phyloP scores from a whole-genome alignment of 2,888 invertebrate genomes.

The Drosophila rubida region DNA sequence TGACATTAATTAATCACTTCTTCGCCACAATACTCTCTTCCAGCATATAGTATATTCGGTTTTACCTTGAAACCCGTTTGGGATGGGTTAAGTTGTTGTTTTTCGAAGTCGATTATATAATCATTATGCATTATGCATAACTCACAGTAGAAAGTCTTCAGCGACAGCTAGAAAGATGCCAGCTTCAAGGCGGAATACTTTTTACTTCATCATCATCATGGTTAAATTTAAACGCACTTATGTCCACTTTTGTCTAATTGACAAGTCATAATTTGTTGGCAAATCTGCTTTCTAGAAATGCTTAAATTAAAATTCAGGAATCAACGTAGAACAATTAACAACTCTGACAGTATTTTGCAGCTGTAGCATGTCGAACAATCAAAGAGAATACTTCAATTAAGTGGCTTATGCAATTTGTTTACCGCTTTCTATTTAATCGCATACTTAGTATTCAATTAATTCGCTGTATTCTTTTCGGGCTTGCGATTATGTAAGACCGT shows the following conservation, averaged over 20 bases:
- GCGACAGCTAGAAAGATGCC: background rate
- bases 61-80: conserved; percentile 37
- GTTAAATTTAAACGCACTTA: conserved; percentile 64
- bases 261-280: conserved; percentile 21
- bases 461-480: conserved; percentile 9
- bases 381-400: conserved; percentile 42
- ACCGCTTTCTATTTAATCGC: conserved; percentile 5
- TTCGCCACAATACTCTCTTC: conserved; percentile 23
- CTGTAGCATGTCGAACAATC: conserved; percentile 15
- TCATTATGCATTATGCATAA: conserved; percentile 44
- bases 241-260: conserved; percentile 22
- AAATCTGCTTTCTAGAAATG: conserved; percentile 14
- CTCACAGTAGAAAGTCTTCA: conserved; percentile 66
- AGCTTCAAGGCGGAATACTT: conserved; percentile 9
- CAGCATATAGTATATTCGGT: background rate
- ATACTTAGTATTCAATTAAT: background rate
- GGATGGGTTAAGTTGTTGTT: background rate
- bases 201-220: conserved; percentile 49
- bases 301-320: conserved; percentile 47
- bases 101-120: conserved; percentile 40
- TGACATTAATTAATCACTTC: conserved; percentile 71
- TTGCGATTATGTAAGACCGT: conserved; percentile 40
- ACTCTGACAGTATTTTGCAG: background rate
- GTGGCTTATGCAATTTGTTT: conserved; percentile 42
- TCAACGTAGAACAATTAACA: conserved; percentile 20